Evolutionary conservation across 2,888 invertebrate genomes (phyloP), one percentile per base, ranked within the genome.

Genomic region (Ennomos erosarius): DNA sequence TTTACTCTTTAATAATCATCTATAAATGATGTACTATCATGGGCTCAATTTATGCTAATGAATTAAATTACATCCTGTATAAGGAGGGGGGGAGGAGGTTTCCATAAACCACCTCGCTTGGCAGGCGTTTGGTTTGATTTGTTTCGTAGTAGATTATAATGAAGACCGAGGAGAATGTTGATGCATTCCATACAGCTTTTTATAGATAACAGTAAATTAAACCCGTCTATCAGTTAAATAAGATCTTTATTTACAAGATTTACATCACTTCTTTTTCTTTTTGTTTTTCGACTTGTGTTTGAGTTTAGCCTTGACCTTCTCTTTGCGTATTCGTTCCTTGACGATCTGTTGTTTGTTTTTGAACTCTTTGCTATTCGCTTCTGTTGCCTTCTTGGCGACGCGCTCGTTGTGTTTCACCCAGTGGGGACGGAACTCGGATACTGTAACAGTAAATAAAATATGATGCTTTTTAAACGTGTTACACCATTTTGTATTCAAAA

Each of bases 361-460:
- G 79, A 97, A 84, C 84, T 97, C 95, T n/a, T 88, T 92, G 55
- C 92, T 93, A 26, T 88, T 88, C 0, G 82, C 78, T n/a, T 82
- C 88, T 68, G 76, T 44, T 0, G 80, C 66, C 39, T 80, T 76
- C 67, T 79, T 76, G 40, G 82, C 76, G 8, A 83, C 68, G 63
- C 97, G 96, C 62, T 95, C 95, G 85, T 97, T 97, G 82, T 97
- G 96, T 47, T 95, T 94, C 47, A 95, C 95, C 95, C 96, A 97
- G 74, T 95, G 96, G 0, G 96, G 96, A 55, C 94, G 92, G 73
- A 93, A 93, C 50, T 95, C 94, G 0, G 94, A 92, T 10, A 82
- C 90, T 80, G 87, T 35, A 68, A 66, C 50, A 8, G 38, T 39
- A 64, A 54, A 44, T 10, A 42, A 64, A 54, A 44, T 10, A 33